Evolutionary conservation across 2,888 invertebrate species (phyloP).

Genomic region (Spilarctia lutea): DNA sequence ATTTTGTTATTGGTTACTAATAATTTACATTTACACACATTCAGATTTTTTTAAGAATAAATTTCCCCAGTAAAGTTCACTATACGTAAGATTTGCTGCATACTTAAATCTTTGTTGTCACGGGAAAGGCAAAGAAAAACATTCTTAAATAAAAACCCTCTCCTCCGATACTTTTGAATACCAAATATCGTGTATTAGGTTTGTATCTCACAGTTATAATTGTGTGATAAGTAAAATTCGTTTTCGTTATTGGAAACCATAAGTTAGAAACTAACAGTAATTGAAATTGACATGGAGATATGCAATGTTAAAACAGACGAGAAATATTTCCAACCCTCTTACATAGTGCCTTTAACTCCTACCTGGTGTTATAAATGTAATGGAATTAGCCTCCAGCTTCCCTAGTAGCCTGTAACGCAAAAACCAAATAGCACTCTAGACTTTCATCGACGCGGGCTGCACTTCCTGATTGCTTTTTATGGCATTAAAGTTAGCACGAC

Average conservation of each 20-base stretch:
- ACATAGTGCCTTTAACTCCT: neutral
- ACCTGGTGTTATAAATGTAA: neutral
- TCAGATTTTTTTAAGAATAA: too few relatives aligned
- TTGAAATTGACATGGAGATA: too few relatives aligned
- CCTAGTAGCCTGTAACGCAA: constrained; percentile 3
- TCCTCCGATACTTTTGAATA: too few relatives aligned
- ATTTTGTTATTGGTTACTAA: neutral
- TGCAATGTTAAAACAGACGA: too few relatives aligned
- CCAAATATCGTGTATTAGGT: too few relatives aligned
- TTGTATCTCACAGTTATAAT: too few relatives aligned
- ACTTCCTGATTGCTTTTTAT: constrained; percentile 54
- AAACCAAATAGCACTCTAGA: constrained; percentile 16
- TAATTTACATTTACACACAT: neutral
- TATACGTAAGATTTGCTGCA: too few relatives aligned
- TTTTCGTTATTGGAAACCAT: too few relatives aligned
- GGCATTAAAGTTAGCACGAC: constrained; percentile 51
- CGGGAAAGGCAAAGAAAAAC: neutral
- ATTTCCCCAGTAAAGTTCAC: too few relatives aligned
- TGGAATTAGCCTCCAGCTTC: neutral
- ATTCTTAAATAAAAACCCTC: neutral
- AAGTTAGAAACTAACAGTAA: too few relatives aligned
- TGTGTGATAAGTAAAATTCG: too few relatives aligned
- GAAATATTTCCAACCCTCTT: too few relatives aligned
- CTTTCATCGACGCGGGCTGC: constrained; percentile 28
- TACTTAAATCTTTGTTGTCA: neutral